phyloP scores from a whole-genome alignment of 2,888 invertebrate species.

The Steinernema hermaphroditum region DNA sequence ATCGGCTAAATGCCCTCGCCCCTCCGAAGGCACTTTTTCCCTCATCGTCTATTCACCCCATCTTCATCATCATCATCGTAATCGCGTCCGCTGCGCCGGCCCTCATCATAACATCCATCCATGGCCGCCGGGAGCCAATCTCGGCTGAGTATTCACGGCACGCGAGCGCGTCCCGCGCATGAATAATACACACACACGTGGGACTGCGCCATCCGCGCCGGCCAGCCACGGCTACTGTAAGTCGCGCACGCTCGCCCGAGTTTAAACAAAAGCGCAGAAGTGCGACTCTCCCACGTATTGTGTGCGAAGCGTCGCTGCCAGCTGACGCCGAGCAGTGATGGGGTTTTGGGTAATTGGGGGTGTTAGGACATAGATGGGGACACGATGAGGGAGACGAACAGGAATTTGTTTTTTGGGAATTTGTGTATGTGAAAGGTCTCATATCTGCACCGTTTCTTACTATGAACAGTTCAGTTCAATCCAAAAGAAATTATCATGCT shows the following conservation, averaged over 20 bases:
- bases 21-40: too few species aligned
- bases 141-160: constrained; percentile 12
- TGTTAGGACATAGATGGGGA: too few species aligned
- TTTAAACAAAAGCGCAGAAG: constrained; percentile 22
- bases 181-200: constrained; percentile 21
- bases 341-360: background rate
- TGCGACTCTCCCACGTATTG: constrained; percentile 19
- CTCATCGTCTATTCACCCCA: background rate
- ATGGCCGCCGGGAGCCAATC: too few species aligned
- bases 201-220: constrained; percentile 12
- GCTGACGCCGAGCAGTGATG: constrained; percentile 6
- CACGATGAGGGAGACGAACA: too few species aligned
- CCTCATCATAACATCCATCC: constrained; percentile 3
- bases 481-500: too few species aligned
- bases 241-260: constrained; percentile 23
- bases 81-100: background rate
- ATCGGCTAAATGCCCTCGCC: background rate
- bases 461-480: background rate
- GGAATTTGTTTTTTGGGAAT: too few species aligned
- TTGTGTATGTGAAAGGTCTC: too few species aligned
- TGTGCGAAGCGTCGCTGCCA: constrained; percentile 5
- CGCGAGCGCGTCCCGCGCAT: constrained; percentile 8
- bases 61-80: constrained; percentile 3
- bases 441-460: too few species aligned
- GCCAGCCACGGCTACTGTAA: constrained; percentile 4